Evolutionary conservation across 2,113 vertebrate species (phyloP).

Genomic region (Motacilla alba): DNA sequence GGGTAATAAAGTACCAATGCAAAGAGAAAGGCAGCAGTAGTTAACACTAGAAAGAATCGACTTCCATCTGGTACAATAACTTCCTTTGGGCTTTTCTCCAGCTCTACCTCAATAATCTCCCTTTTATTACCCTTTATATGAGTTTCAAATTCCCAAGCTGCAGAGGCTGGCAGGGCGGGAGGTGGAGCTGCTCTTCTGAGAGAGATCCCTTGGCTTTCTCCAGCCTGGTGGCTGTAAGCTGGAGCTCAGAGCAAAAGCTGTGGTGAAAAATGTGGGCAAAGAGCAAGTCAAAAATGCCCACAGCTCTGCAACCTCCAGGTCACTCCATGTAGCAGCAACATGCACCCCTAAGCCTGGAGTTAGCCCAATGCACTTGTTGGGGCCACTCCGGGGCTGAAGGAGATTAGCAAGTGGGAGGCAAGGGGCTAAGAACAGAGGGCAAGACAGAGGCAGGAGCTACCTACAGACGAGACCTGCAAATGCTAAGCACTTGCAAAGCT

Average conservation of each 20-base stretch:
- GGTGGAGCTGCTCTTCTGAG: slow-evolving; percentile 23
- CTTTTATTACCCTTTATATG: slow-evolving; percentile 38
- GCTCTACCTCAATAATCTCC: slow-evolving; percentile 42
- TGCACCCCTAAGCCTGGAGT: neutral
- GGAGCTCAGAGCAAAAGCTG: neutral
- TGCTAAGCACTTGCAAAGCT: neutral
- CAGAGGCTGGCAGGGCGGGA: neutral
- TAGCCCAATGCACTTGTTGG: fast-evolving
- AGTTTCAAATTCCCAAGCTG: slow-evolving; percentile 39
- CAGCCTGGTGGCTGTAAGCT: neutral
- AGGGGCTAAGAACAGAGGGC: neutral
- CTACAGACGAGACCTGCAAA: neutral
- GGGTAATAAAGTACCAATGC: neutral
- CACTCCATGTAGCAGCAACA: neutral
- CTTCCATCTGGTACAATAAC: slow-evolving; percentile 31
- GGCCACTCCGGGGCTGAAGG: fast-evolving
- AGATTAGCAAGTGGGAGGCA: neutral
- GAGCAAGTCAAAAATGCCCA: neutral
- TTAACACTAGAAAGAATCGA: neutral
- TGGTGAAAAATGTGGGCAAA: neutral
- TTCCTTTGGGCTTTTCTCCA: slow-evolving; percentile 42
- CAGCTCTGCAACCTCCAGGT: neutral
- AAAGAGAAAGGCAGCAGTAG: neutral
- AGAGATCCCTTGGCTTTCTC: neutral
- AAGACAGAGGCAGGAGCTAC: neutral